Conservation (phyloP, 2,113 vertebrate species). For the Panthera tigris region DNA sequence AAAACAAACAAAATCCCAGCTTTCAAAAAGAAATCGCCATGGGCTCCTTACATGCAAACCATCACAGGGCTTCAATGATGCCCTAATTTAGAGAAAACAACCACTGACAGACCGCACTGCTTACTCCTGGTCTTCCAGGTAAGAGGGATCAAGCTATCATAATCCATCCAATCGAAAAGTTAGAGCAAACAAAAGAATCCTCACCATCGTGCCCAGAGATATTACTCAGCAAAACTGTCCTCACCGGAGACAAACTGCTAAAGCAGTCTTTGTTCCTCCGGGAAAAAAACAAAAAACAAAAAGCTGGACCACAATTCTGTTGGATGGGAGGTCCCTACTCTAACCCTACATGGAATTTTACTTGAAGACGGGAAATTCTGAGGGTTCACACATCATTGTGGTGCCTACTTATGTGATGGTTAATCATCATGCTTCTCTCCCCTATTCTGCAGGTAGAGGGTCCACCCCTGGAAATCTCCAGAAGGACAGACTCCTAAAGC, state of each 20-base stretch:
- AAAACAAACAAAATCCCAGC: background rate
- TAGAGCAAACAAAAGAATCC: background rate
- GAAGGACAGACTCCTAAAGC: constrained; percentile 44
- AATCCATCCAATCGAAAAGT: background rate
- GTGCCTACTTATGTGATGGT: background rate
- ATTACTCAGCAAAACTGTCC: constrained; percentile 1
- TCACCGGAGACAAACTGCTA: background rate
- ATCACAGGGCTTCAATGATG: background rate
- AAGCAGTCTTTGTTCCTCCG: background rate
- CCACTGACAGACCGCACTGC: background rate
- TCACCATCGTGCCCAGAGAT: background rate
- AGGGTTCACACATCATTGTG: background rate
- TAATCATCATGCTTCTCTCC: background rate
- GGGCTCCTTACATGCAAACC: background rate
- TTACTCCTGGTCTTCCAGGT: background rate
- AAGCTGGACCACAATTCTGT: background rate
- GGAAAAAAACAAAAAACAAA: background rate
- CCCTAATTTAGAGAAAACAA: background rate
- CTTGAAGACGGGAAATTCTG: background rate
- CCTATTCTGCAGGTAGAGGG: background rate
- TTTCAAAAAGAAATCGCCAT: background rate
- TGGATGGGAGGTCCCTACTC: background rate
- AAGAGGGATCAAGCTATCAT: background rate
- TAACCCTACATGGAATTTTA: background rate
- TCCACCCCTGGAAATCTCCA: constrained; percentile 58